Evolutionary conservation across 2,113 vertebrate species (phyloP).

Genomic region (Scomber colias): DNA sequence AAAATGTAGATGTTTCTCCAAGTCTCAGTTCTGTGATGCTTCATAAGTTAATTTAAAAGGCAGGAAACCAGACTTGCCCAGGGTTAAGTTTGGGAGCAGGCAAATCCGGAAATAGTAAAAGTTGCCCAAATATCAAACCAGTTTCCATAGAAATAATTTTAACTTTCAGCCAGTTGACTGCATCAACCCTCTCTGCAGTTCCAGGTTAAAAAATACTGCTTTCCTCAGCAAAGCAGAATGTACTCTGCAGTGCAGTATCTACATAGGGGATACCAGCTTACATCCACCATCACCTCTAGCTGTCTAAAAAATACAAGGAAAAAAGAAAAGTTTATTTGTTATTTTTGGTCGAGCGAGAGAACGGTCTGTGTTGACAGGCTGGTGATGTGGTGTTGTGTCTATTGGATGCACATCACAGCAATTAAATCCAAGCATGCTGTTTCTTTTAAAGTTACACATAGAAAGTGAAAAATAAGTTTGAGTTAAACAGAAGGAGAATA

Average conservation of each 20-base stretch:
- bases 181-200: not conserved
- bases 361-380: conserved; percentile 36
- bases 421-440: conserved; percentile 22
- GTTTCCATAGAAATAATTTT: conserved; percentile 8
- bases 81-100: conserved; percentile 35
- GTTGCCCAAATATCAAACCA: conserved; percentile 64
- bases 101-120: conserved; percentile 42
- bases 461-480: not conserved
- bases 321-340: not conserved
- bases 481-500: not conserved
- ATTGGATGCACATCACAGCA: conserved; percentile 29
- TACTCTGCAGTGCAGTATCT: not conserved
- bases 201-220: conserved; percentile 5
- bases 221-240: conserved; percentile 1
- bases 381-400: conserved; percentile 3
- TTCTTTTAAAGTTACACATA: conserved; percentile 17
- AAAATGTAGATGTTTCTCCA: conserved; percentile 19
- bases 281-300: conserved; percentile 4
- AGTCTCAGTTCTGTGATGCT: conserved; percentile 22
- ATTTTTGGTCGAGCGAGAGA: conserved; percentile 9
- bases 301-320: conserved; percentile 25
- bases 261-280: not conserved
- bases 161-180: not conserved
- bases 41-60: conserved; percentile 57
- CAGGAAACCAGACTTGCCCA: conserved; percentile 40